Conservation (phyloP, 2,888 invertebrate genomes). For the Rhamnusium bicolor region DNA sequence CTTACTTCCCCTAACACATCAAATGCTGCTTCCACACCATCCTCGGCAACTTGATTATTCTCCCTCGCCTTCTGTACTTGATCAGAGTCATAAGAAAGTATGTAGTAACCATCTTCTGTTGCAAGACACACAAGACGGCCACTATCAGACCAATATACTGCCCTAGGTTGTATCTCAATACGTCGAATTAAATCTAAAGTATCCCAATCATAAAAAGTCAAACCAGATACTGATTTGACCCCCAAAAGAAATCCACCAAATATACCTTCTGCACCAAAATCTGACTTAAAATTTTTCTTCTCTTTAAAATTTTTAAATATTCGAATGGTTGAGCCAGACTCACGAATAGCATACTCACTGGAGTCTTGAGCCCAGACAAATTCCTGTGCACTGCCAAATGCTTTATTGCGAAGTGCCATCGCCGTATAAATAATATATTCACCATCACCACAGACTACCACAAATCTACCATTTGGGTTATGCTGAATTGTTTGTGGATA, state of each 20-base stretch:
- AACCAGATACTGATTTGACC: constrained; percentile 91
- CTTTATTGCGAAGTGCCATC: constrained; percentile 98
- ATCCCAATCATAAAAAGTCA: constrained; percentile 99
- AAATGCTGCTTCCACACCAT: constrained; percentile 97
- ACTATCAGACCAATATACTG: constrained; percentile 97
- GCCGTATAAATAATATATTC: constrained; percentile 99
- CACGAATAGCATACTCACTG: constrained; percentile 89
- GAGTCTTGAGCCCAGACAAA: constrained; percentile 99
- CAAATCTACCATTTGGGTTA: constrained; percentile 96
- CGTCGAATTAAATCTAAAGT: constrained; percentile 91
- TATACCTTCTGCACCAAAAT: constrained; percentile 93
- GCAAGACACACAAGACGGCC: constrained; percentile 95
- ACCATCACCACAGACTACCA: constrained; percentile 99
- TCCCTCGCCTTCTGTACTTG: constrained; percentile 86
- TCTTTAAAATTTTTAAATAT: constrained; percentile 99
- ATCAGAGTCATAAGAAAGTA: constrained; percentile 89
- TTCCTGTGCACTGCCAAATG: constrained; percentile 98
- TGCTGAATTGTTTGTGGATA: constrained; percentile 99
- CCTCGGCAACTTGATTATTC: constrained; percentile 86
- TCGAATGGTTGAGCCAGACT: constrained; percentile 91
- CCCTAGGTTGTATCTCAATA: constrained; percentile 95
- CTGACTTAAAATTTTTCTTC: constrained; percentile 94
- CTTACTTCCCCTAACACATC: constrained; percentile 96
- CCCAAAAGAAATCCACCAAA: constrained; percentile 72
- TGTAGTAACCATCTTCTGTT: constrained; percentile 95